Evolutionary conservation across 2,797 vertebrate species (phyloP).

Genomic region (Momotus momota): DNA sequence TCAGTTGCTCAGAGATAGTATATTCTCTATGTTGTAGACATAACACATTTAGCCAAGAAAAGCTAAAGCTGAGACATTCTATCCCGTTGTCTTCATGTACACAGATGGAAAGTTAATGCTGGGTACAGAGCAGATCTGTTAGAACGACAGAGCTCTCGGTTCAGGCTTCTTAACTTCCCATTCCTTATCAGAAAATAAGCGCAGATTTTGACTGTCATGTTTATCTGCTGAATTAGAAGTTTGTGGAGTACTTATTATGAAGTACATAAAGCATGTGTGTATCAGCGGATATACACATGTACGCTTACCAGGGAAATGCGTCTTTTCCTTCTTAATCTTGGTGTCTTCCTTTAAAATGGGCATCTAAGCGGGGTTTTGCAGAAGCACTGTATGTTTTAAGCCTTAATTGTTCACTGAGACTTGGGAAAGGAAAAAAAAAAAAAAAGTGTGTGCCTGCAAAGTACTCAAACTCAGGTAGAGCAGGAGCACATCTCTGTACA

Average conservation of each 20-base stretch:
- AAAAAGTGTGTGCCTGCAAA: background rate
- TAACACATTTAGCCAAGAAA: background rate
- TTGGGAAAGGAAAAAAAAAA: background rate
- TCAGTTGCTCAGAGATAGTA: background rate
- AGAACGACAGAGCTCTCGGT: background rate
- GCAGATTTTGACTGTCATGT: background rate
- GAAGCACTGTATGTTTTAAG: background rate
- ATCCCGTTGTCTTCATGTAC: background rate
- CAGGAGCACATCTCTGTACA: background rate
- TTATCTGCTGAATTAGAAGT: background rate
- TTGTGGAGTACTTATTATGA: accelerated
- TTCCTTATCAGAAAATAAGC: background rate
- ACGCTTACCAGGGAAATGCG: background rate
- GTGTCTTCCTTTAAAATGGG: background rate
- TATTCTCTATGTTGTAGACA: background rate
- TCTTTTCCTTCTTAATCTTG: background rate
- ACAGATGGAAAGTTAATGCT: constrained; percentile 46
- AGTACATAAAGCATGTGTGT: background rate
- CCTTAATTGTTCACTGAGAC: background rate
- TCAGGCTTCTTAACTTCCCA: background rate
- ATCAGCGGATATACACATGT: background rate
- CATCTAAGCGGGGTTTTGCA: background rate
- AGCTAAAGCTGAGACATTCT: constrained; percentile 25
- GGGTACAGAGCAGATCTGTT: background rate
- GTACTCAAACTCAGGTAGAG: background rate